phyloP scores from a whole-genome alignment of 1,140 invertebrate genomes.

The Chironomus striatipennis region DNA sequence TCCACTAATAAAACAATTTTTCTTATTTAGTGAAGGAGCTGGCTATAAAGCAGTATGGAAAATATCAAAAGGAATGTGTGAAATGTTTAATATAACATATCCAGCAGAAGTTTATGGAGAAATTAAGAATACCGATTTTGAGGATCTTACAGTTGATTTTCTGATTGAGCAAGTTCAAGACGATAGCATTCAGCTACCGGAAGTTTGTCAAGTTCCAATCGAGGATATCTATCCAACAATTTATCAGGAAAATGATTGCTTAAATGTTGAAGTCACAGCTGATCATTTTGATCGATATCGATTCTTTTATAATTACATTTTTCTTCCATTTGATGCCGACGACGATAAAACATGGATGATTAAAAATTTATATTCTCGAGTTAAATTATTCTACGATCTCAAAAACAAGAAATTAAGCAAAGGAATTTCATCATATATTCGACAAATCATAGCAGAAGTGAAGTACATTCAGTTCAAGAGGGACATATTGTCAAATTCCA shows the following conservation, averaged over 20 bases:
- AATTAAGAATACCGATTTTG: slow-evolving; percentile 43
- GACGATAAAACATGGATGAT: slow-evolving; percentile 43
- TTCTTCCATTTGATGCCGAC: slow-evolving; percentile 56
- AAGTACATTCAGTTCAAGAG: slow-evolving; percentile 44
- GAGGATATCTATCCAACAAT: slow-evolving; percentile 50
- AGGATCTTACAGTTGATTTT: slow-evolving; percentile 43
- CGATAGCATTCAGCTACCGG: slow-evolving; percentile 47
- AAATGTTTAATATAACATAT: slow-evolving; percentile 47
- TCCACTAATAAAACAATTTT: background rate
- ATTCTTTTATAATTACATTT: slow-evolving; percentile 51
- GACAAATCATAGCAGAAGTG: slow-evolving; percentile 46
- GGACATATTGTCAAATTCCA: slow-evolving; percentile 39
- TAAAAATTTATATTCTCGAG: slow-evolving; percentile 46
- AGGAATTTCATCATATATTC: slow-evolving; percentile 46
- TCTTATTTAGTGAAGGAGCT: slow-evolving; percentile 24
- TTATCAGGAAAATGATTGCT: slow-evolving; percentile 43
- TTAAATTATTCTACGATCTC: slow-evolving; percentile 51
- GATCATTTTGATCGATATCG: slow-evolving; percentile 45
- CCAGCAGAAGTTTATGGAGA: slow-evolving; percentile 50
- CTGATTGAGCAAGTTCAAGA: slow-evolving; percentile 50
- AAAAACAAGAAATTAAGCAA: slow-evolving; percentile 43
- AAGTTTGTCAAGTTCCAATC: slow-evolving; percentile 47
- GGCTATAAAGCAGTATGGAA: slow-evolving; percentile 58
- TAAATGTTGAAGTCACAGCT: slow-evolving; percentile 42
- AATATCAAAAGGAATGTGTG: slow-evolving; percentile 48